Evolutionary conservation across 1,140 invertebrate species (phyloP).

Genomic region (Drosophila subobscura): DNA sequence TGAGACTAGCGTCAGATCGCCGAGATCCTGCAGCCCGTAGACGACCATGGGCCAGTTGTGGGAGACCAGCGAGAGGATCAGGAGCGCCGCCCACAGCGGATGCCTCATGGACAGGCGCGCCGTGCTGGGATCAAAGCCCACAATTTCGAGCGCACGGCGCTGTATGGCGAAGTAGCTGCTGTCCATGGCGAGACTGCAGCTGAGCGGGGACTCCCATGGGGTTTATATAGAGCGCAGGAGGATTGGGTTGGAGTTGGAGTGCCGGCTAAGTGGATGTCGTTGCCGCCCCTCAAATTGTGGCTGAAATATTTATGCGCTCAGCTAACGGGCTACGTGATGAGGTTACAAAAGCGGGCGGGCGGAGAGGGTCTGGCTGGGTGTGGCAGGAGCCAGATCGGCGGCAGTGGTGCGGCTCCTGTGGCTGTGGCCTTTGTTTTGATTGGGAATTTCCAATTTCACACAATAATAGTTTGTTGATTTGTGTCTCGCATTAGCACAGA

Average conservation of each 20-base stretch:
- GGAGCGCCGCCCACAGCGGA: conserved; percentile 39
- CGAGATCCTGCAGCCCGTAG: conserved; percentile 34
- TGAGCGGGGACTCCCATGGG: background rate
- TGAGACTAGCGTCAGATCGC: conserved; percentile 28
- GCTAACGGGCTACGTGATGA: conserved; percentile 70
- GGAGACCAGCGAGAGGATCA: conserved; percentile 30
- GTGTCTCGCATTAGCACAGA: conserved; percentile 42
- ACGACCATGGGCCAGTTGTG: conserved; percentile 52
- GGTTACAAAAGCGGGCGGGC: conserved; percentile 26
- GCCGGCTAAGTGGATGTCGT: conserved; percentile 52
- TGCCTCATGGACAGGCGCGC: conserved; percentile 13
- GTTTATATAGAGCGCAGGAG: background rate
- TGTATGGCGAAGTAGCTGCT: conserved; percentile 48
- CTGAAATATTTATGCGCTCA: conserved; percentile 68
- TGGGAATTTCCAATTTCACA: conserved; percentile 60
- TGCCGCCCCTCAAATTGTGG: conserved; percentile 58
- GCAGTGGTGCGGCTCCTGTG: too few species aligned
- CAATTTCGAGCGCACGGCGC: conserved; percentile 39
- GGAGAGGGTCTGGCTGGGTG: too few species aligned
- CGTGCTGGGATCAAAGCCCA: conserved; percentile 31
- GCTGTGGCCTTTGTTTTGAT: conserved; percentile 53
- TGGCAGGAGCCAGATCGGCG: too few species aligned
- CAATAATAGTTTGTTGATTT: conserved; percentile 49
- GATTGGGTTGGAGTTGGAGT: background rate
- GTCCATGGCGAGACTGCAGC: conserved; percentile 32